phyloP scores from a whole-genome alignment of 2,113 vertebrate genomes.

The Natator depressus region DNA sequence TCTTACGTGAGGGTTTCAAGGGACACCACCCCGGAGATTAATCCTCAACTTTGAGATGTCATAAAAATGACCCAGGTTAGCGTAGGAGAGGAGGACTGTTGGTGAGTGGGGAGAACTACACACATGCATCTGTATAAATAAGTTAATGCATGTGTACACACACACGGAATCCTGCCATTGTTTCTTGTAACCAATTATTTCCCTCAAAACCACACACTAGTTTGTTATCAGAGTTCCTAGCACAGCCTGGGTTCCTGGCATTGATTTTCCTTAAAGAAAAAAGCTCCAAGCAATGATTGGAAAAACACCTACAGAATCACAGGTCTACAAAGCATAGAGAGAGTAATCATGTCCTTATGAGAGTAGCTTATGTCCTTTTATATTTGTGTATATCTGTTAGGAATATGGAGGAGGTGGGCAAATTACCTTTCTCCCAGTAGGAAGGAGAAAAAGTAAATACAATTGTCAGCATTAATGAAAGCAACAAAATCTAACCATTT shows the following conservation, averaged over 20 bases:
- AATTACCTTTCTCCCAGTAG: background rate
- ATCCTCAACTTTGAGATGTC: background rate
- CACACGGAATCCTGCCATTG: rapidly evolving
- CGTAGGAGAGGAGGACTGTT: background rate
- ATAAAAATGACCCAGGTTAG: background rate
- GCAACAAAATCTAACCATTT: background rate
- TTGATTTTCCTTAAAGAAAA: background rate
- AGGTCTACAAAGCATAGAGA: background rate
- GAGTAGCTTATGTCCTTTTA: rapidly evolving
- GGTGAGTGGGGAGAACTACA: background rate
- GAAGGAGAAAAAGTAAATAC: background rate
- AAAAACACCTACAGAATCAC: rapidly evolving
- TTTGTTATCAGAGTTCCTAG: background rate
- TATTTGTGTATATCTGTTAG: background rate
- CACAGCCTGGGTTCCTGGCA: background rate
- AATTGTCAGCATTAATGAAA: background rate
- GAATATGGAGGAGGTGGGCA: background rate
- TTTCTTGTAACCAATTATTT: background rate
- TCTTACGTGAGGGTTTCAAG: background rate
- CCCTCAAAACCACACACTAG: background rate
- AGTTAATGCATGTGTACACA: background rate
- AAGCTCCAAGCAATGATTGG: rapidly evolving
- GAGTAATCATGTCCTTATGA: too few species aligned
- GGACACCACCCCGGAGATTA: background rate
- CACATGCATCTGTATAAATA: background rate